phyloP scores from a whole-genome alignment of 2,113 vertebrate genomes.

The Strix aluco region DNA sequence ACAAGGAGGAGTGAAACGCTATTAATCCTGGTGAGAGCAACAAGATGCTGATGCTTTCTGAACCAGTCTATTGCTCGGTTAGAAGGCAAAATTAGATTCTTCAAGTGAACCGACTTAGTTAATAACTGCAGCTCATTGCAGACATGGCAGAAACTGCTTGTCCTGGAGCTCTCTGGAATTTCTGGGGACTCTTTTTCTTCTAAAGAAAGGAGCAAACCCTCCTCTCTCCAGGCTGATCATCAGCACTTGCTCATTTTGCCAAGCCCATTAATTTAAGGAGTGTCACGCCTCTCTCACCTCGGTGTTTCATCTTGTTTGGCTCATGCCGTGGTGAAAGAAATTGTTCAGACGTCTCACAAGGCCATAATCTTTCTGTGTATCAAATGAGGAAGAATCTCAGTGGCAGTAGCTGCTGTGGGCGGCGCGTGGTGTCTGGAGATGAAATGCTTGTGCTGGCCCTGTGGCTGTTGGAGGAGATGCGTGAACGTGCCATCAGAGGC shows the following conservation, averaged over 20 bases:
- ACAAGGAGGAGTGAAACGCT: not conserved
- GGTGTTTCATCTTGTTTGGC: not conserved
- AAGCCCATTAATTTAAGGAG: not conserved
- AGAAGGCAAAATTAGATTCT: slow-evolving; percentile 3
- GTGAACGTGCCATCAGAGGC: not conserved
- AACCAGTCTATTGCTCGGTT: not conserved
- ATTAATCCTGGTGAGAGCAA: slow-evolving; percentile 3
- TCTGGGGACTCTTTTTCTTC: not conserved
- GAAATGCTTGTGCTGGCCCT: not conserved
- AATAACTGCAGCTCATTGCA: not conserved
- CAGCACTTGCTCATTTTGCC: not conserved
- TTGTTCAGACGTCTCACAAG: not conserved
- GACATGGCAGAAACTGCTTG: not conserved
- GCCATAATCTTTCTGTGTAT: not conserved
- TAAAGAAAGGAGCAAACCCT: not conserved
- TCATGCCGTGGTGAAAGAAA: not conserved
- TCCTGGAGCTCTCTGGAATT: not conserved
- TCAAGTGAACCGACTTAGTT: not conserved
- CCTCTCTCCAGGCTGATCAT: not conserved
- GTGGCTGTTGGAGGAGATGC: not conserved
- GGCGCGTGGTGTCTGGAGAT: not conserved
- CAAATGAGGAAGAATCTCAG: not conserved
- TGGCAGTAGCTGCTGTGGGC: not conserved
- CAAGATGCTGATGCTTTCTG: not conserved
- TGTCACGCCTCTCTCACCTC: not conserved